phyloP scores from a whole-genome alignment of 2,888 invertebrate genomes.

The Philhelius pedissequus region DNA sequence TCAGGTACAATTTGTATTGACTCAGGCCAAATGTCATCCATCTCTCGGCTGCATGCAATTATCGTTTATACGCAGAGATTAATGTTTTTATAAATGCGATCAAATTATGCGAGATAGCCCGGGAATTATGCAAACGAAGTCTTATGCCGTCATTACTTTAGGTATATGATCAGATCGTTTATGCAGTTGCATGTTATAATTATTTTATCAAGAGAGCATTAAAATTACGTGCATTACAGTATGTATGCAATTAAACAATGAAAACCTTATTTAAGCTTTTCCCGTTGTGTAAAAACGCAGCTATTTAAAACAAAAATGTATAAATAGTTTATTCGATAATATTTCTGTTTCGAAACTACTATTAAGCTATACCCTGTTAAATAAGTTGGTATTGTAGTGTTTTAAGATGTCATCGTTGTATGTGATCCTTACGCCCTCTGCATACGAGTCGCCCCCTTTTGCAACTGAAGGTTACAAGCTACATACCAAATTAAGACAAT shows the following conservation, averaged over 20 bases:
- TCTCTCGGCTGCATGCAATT: conserved; percentile 42
- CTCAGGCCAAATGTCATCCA: conserved; percentile 62
- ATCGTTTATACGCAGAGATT: not conserved
- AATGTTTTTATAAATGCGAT: not conserved
- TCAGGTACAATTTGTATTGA: conserved; percentile 17
- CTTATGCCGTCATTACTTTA: not conserved
- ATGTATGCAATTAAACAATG: not conserved
- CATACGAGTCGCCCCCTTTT: too few species aligned
- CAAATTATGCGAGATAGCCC: not conserved
- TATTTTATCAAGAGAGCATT: not conserved
- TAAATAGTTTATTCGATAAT: too few species aligned
- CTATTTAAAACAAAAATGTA: not conserved
- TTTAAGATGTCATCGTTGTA: too few species aligned
- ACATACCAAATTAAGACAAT: too few species aligned
- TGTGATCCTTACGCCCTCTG: too few species aligned
- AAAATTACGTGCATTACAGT: not conserved
- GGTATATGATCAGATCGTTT: not conserved
- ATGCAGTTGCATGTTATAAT: not conserved
- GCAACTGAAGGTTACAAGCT: too few species aligned
- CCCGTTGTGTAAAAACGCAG: not conserved
- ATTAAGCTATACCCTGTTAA: too few species aligned
- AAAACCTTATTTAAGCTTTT: not conserved
- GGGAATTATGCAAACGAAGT: not conserved
- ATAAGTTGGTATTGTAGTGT: too few species aligned
- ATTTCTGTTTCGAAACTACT: too few species aligned